Conservation (phyloP, 2,888 invertebrate species). For the Nomada lathburiana region DNA sequence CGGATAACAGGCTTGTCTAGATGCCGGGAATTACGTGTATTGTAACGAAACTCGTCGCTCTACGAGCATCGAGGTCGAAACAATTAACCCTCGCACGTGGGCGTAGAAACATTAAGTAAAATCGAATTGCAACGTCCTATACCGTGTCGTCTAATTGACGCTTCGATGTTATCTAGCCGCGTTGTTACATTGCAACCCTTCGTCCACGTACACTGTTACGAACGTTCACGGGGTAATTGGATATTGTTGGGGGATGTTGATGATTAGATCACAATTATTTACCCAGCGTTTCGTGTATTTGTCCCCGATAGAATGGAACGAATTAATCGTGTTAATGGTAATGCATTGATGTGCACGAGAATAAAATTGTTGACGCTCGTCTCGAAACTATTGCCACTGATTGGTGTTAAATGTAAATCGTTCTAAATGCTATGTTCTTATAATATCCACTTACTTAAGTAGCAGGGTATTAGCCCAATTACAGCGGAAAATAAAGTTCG, state of each 20-base stretch:
- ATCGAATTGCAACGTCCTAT: conserved; percentile 30
- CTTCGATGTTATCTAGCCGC: background rate
- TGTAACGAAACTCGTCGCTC: conserved; percentile 70
- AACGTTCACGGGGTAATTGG: conserved; percentile 2
- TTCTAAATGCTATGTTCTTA: too few relatives aligned
- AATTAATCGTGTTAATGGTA: too few relatives aligned
- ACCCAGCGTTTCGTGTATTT: background rate
- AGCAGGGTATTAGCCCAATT: background rate
- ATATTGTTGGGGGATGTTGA: background rate
- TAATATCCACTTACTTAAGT: background rate
- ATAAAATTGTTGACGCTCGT: too few relatives aligned
- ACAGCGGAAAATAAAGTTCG: background rate
- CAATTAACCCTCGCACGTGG: conserved; percentile 67
- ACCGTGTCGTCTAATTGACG: conserved; percentile 25
- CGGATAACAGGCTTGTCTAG: conserved; percentile 79
- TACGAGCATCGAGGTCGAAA: conserved; percentile 72
- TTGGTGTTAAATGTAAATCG: too few relatives aligned
- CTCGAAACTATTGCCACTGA: too few relatives aligned
- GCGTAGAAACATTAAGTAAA: conserved; percentile 22
- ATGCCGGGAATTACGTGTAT: conserved; percentile 75
- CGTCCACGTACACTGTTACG: background rate
- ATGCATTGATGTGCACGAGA: too few relatives aligned
- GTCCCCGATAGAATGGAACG: too few relatives aligned
- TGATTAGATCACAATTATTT: background rate
- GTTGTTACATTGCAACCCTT: conserved; percentile 5